Percentiles rank a stretch among this genome's conserved stretches.
Evolutionary conservation across 2,797 vertebrate species (phyloP).

Genomic region (Thaleichthys pacificus): DNA sequence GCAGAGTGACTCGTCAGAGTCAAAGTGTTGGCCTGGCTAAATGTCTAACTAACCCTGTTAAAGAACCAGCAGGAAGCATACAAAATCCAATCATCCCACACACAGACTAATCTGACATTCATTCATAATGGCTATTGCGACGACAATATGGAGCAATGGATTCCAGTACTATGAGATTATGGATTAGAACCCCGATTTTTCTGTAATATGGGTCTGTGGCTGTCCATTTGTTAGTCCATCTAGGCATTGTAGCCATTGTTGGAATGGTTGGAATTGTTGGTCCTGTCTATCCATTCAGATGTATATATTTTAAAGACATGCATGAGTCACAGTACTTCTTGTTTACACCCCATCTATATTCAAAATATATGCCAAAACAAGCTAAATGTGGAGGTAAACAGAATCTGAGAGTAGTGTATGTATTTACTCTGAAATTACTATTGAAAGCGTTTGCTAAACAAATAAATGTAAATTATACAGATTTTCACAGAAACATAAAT

Average conservation of each 20-base stretch:
- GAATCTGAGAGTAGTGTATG: too few species aligned
- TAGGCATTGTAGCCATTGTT: not conserved
- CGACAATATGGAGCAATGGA: not conserved
- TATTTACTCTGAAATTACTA: too few species aligned
- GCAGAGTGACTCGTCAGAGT: not conserved
- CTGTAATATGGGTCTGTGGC: not conserved
- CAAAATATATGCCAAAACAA: too few species aligned
- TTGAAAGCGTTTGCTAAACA: too few species aligned
- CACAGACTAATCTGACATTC: conserved; percentile 3
- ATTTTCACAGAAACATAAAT: too few species aligned
- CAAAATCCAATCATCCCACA: not conserved
- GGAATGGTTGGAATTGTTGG: too few species aligned
- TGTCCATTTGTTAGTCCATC: not conserved
- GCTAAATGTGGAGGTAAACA: too few species aligned
- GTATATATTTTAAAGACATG: too few species aligned
- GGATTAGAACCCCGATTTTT: not conserved
- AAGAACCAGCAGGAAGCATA: conserved; percentile 1
- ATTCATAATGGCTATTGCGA: not conserved
- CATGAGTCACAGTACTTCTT: too few species aligned
- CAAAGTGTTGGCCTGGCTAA: not conserved
- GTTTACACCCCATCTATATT: too few species aligned
- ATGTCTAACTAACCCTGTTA: not conserved
- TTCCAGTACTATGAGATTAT: not conserved
- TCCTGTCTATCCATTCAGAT: too few species aligned
- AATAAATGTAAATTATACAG: too few species aligned